Evolutionary conservation across 2,113 vertebrate genomes (phyloP).

Genomic region (Mormyrus iriodes): DNA sequence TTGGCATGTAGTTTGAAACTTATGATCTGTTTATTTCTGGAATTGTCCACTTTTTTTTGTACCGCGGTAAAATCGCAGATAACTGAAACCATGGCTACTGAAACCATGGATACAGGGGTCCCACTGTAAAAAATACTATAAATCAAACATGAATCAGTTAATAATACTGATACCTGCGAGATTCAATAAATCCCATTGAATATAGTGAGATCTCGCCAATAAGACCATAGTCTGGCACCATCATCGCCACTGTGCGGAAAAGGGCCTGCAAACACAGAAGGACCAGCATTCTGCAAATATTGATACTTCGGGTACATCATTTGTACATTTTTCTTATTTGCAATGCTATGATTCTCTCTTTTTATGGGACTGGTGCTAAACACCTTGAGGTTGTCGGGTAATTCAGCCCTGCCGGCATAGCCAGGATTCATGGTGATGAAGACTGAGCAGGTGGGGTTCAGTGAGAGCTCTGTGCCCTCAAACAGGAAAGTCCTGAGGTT

Average conservation of each 20-base stretch:
- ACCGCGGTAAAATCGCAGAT: background rate
- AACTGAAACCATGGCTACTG: background rate
- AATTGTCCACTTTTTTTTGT: background rate
- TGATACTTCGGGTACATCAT: background rate
- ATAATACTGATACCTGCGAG: constrained; percentile 67
- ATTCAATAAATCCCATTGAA: constrained; percentile 90
- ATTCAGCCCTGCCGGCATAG: constrained; percentile 82
- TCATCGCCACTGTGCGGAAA: constrained; percentile 90
- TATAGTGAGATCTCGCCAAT: constrained; percentile 93
- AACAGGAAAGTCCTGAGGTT: constrained; percentile 77
- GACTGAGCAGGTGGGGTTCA: constrained; percentile 83
- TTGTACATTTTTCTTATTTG: background rate
- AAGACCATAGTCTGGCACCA: constrained; percentile 88
- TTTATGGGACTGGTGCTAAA: constrained; percentile 1
- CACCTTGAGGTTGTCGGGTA: constrained; percentile 92
- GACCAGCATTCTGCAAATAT: background rate
- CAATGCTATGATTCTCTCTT: background rate
- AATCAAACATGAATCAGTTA: background rate
- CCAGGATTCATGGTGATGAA: constrained; percentile 96
- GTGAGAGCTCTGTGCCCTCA: constrained; percentile 81
- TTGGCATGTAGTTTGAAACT: too few species aligned
- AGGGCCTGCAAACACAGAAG: constrained; percentile 65
- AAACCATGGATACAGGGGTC: background rate
- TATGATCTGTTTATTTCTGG: background rate
- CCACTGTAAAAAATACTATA: background rate